Base-by-base conservation (phyloP, 2,888 invertebrate species). In the Erebia aethiops region DNA sequence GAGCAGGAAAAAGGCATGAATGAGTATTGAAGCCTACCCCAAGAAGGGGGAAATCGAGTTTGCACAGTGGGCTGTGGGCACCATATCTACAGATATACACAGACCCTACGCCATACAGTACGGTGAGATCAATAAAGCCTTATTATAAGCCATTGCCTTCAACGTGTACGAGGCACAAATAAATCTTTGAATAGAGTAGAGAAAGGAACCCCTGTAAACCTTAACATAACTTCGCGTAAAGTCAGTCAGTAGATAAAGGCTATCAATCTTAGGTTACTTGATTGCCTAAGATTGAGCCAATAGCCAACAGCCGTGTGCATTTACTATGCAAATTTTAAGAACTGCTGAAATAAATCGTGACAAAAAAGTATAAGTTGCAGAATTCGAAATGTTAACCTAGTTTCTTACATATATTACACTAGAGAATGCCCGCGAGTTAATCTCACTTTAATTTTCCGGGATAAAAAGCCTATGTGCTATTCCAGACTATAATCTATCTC, bases 21-120 rank as follows among this genome's bases (percentile, higher is more conserved):
- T 93, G 93, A 90, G 91, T 90, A 88, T 91, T 86, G 89, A 92
- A 92, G 92, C 91, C 92, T 91, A 89, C 90, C 89, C 91, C 87
- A 89, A 90, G 91, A 89, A 90, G 91, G 91, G 93, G 91, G 91
- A 88, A 90, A 91, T 90, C 86, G 87, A 91, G 92, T 91, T 92
- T 91, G 88, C 87, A 90, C 87, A 90, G 91, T 78, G 89, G 87
- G 75, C 72, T 76, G 76, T 74, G 75, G 89, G 86, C 86, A 87
- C 86, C 85, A 87, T 89, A 86, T 84, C 84, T 85, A 89, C 87
- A 87, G 87, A 87, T 86, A 87, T 84, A 89, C 84, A 84, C 82
- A 78, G 80, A 81, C 82, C 84, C 84, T 86, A 84, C 82, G 82
- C 84, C 81, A 83, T 82, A 81, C 71, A 70, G 77, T 72, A 77